These are phyloP conservation scores for Pachymerium ferrugineum DNA, from an alignment of 2,888 invertebrate genomes.

Conservation along the genomic window DNA sequence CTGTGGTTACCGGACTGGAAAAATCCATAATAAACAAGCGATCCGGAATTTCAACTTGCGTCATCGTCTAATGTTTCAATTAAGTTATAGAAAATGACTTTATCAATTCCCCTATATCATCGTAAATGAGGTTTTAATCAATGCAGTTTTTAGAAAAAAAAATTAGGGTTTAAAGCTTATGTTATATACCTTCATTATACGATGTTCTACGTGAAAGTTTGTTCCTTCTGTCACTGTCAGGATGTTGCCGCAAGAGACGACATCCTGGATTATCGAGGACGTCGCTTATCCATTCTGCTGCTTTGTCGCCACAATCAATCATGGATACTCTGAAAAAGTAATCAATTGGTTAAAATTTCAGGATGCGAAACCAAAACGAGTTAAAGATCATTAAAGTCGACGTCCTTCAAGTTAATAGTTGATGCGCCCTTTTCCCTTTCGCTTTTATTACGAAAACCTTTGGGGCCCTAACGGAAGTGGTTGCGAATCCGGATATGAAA, in stretches of 20 bases:
- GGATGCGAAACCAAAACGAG: neutral
- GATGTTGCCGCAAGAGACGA: constrained; percentile 41
- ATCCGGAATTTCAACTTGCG: constrained; percentile 22
- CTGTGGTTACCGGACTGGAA: constrained; percentile 25
- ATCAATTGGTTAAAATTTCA: constrained; percentile 2
- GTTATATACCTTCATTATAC: neutral
- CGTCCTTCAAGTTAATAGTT: neutral
- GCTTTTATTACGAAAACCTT: neutral
- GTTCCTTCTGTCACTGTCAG: constrained; percentile 9
- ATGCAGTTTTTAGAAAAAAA: neutral
- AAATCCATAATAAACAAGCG: constrained; percentile 25
- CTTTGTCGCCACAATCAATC: constrained; percentile 75
- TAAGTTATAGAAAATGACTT: constrained; percentile 22
- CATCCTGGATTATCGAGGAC: constrained; percentile 62
- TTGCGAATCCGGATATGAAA: constrained; percentile 3
- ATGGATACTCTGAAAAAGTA: constrained; percentile 57
- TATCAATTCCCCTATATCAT: neutral
- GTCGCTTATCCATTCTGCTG: constrained; percentile 72
- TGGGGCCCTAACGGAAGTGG: constrained; percentile 1
- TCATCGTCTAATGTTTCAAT: constrained; percentile 24
- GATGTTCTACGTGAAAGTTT: constrained; percentile 5
- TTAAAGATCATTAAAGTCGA: too few species aligned
- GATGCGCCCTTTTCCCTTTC: neutral
- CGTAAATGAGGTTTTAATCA: constrained; percentile 12
- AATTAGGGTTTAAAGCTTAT: neutral